These are phyloP conservation scores for Xanthorhoe designata DNA, from an alignment of 2,888 invertebrate genomes.

Conservation along the genomic window DNA sequence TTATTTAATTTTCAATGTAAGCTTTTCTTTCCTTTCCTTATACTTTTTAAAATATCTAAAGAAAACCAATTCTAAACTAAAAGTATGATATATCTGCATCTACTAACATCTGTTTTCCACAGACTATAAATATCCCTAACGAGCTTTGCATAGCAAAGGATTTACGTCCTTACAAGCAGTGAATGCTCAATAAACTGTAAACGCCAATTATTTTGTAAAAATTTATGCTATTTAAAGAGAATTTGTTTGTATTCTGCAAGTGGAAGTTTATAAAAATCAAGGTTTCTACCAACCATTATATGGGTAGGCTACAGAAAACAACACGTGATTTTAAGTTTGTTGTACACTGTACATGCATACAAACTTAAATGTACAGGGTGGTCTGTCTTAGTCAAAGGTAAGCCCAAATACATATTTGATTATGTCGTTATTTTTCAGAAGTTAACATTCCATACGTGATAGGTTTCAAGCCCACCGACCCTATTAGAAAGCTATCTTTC, in stretches of 20 bases:
- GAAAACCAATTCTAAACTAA: conserved; percentile 26
- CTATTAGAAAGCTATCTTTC: no score
- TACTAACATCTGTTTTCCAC: conserved; percentile 40
- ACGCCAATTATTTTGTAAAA: conserved; percentile 17
- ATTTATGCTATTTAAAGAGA: not conserved
- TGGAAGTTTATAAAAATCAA: no score
- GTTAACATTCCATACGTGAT: no score
- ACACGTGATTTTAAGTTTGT: no score
- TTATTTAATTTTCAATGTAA: not conserved
- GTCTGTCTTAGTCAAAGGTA: no score
- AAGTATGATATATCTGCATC: conserved; percentile 36
- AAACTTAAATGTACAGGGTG: no score
- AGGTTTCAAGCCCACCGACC: no score
- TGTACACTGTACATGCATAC: no score
- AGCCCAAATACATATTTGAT: no score
- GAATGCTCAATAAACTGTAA: conserved; percentile 37
- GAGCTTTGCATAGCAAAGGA: conserved; percentile 40
- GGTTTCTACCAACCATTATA: no score
- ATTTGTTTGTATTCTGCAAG: not conserved
- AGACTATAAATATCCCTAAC: conserved; percentile 41
- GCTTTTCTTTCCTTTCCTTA: conserved; percentile 4
- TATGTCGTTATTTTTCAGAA: no score
- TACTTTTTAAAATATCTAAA: not conserved
- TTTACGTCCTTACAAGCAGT: conserved; percentile 34
- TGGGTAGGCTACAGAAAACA: no score